Evolutionary conservation across 1,140 invertebrate species (phyloP).

Genomic region (Hypothenemus hampei): DNA sequence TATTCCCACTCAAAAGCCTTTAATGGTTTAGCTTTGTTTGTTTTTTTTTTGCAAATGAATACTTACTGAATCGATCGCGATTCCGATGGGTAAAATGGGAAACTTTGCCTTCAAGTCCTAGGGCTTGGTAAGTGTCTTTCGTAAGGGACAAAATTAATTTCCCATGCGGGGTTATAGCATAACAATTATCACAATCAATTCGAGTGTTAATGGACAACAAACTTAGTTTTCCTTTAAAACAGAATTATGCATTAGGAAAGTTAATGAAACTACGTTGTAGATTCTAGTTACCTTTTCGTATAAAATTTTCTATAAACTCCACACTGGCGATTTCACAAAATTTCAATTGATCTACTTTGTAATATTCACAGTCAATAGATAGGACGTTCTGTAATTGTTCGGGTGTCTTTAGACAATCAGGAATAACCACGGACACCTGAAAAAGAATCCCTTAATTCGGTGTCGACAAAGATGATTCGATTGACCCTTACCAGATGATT

Average conservation of each 20-base stretch:
- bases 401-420: conserved; percentile 47
- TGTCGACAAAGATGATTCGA: not conserved
- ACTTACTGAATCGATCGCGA: conserved; percentile 53
- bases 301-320: conserved; percentile 21
- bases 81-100: conserved; percentile 47
- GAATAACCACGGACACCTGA: conserved; percentile 53
- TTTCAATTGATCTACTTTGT: conserved; percentile 47
- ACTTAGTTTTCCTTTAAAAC: conserved; percentile 47
- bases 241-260: not conserved
- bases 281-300: conserved; percentile 9
- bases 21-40: no score
- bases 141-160: conserved; percentile 49
- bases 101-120: conserved; percentile 52
- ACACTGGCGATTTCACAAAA: conserved; percentile 48
- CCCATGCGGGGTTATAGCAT: conserved; percentile 49
- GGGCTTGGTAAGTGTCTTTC: conserved; percentile 48
- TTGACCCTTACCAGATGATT: conserved; percentile 51
- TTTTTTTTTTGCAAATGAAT: no score
- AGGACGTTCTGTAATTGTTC: conserved; percentile 43
- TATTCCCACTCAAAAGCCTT: no score
- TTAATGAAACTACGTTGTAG: not conserved
- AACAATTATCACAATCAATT: conserved; percentile 52
- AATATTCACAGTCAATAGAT: conserved; percentile 52
- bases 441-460: conserved; percentile 31
- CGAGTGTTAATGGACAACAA: conserved; percentile 47